Conservation (phyloP, 2,888 invertebrate genomes). For the Callosobruchus maculatus region DNA sequence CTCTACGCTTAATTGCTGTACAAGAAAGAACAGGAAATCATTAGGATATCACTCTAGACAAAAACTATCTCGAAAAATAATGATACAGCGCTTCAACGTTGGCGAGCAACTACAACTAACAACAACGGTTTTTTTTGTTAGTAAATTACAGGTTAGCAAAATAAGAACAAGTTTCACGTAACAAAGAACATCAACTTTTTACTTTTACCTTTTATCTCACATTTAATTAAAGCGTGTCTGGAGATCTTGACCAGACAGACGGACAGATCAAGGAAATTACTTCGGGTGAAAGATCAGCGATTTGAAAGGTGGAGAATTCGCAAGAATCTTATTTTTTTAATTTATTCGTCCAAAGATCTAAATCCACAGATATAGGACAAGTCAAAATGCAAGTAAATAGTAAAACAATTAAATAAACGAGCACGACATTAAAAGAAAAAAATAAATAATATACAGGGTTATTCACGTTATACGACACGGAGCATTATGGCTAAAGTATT, state of each 20-base stretch:
- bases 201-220: neutral
- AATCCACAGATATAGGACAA: too few relatives aligned
- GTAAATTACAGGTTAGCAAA: neutral
- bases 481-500: too few relatives aligned
- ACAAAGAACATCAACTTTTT: neutral
- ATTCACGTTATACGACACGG: too few relatives aligned
- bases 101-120: neutral
- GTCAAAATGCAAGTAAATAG: too few relatives aligned
- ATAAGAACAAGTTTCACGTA: neutral
- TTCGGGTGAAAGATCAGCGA: too few relatives aligned
- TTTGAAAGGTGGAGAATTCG: too few relatives aligned
- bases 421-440: too few relatives aligned
- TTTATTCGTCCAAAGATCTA: too few relatives aligned
- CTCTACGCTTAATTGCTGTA: neutral
- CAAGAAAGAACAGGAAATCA: neutral
- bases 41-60: neutral
- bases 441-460: too few relatives aligned
- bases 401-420: too few relatives aligned
- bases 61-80: neutral
- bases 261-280: neutral
- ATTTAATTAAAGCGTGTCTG: neutral
- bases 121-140: neutral
- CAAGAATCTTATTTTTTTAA: too few relatives aligned
- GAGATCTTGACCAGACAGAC: neutral
- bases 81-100: neutral